These are phyloP conservation scores for Sesamia inferens DNA, from an alignment of 2,888 invertebrate genomes.

Conservation along the genomic window DNA sequence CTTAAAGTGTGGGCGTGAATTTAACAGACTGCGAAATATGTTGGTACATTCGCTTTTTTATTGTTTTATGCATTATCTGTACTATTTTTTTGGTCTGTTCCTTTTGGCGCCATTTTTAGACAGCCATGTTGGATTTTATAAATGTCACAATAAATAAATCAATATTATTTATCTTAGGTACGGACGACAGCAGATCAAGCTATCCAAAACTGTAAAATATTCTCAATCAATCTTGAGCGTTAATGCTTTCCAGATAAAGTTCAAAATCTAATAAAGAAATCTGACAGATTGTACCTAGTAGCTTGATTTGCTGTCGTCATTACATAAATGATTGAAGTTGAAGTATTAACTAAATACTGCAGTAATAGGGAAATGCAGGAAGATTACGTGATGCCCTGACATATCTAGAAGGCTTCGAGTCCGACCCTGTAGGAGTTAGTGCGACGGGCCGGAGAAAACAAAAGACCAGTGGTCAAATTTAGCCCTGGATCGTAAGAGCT, in stretches of 20 bases:
- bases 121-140: conserved; percentile 34
- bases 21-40: conserved; percentile 59
- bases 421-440: neutral
- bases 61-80: conserved; percentile 52
- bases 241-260: no score
- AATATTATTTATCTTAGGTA: no score
- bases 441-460: neutral
- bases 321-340: neutral
- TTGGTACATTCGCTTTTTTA: conserved; percentile 50
- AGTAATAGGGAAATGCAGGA: neutral
- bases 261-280: no score
- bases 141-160: neutral
- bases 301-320: no score
- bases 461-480: neutral
- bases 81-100: conserved; percentile 44
- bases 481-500: neutral
- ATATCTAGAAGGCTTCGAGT: neutral
- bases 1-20: conserved; percentile 61
- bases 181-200: no score
- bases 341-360: neutral
- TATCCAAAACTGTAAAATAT: no score
- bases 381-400: no score
- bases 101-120: conserved; percentile 24
- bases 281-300: no score
- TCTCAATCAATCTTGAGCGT: no score